Conservation (phyloP, 2,797 vertebrate species). For the Gymnothorax reevesii region DNA sequence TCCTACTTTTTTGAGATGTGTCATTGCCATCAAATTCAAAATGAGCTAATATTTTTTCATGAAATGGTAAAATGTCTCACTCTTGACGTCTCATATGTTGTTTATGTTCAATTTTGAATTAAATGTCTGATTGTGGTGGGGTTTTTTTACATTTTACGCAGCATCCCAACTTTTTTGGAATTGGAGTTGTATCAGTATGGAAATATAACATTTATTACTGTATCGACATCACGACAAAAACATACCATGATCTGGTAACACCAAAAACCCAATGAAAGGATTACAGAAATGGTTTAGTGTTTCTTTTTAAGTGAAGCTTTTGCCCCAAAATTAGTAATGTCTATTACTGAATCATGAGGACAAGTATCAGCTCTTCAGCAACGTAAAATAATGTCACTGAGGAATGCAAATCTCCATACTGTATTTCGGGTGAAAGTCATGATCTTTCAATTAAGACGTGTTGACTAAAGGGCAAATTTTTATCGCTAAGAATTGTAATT, state of each 20-base stretch:
- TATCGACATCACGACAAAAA: neutral
- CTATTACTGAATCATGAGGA: neutral
- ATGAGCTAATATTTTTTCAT: too few relatives aligned
- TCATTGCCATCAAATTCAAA: too few relatives aligned
- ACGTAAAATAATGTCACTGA: conserved; percentile 6
- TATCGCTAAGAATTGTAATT: conserved; percentile 47
- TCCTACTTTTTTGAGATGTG: too few relatives aligned
- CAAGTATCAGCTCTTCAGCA: neutral
- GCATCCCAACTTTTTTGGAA: too few relatives aligned
- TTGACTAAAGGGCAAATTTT: conserved; percentile 51
- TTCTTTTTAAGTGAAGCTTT: neutral
- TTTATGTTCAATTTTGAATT: too few relatives aligned
- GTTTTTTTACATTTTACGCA: too few relatives aligned
- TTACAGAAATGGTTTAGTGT: neutral
- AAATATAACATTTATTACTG: neutral
- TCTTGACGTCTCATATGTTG: too few relatives aligned
- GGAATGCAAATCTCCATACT: neutral
- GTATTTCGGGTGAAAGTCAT: neutral
- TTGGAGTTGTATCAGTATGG: neutral
- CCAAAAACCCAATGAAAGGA: neutral
- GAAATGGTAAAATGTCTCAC: too few relatives aligned
- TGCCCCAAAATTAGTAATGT: neutral
- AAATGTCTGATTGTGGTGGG: too few relatives aligned
- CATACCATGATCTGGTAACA: neutral
- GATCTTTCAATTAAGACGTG: conserved; percentile 36